A percentile compares a stretch with the other conserved stretches of the same genome.
These are phyloP conservation scores for Hyles lineata DNA, from an alignment of 2,888 invertebrate species.

Conservation along the genomic window DNA sequence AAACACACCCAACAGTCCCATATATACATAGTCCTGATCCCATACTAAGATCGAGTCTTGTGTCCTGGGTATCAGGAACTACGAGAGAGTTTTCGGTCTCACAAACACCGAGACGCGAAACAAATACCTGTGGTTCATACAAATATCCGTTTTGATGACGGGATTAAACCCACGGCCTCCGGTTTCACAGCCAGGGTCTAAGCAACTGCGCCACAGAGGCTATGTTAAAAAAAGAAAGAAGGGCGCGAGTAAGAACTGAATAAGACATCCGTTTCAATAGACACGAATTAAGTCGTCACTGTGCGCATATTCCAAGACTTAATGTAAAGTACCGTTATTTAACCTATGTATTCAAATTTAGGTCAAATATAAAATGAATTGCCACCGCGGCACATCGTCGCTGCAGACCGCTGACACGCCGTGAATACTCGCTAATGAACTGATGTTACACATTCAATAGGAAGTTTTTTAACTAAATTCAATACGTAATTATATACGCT, in stretches of 20 bases:
- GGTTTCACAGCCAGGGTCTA: no score
- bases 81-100: no score
- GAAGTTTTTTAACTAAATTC: constrained; percentile 59
- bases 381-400: constrained; percentile 54
- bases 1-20: no score
- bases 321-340: background rate
- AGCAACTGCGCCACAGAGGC: no score
- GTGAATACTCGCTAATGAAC: constrained; percentile 75
- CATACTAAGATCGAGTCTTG: no score
- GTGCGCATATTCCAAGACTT: background rate
- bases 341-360: constrained; percentile 51
- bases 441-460: constrained; percentile 62
- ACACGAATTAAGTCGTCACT: background rate
- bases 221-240: no score
- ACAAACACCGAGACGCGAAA: no score
- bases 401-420: constrained; percentile 58
- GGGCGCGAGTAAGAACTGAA: background rate
- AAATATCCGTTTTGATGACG: no score
- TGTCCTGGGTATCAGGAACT: no score
- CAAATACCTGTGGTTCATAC: no score
- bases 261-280: background rate
- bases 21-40: no score
- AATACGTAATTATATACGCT: constrained; percentile 43
- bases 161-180: no score
- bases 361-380: constrained; percentile 68